A percentile compares a stretch with the other conserved stretches of the same genome.
Conservation (phyloP, 2,888 invertebrate genomes). For the Amorpha juglandis region DNA sequence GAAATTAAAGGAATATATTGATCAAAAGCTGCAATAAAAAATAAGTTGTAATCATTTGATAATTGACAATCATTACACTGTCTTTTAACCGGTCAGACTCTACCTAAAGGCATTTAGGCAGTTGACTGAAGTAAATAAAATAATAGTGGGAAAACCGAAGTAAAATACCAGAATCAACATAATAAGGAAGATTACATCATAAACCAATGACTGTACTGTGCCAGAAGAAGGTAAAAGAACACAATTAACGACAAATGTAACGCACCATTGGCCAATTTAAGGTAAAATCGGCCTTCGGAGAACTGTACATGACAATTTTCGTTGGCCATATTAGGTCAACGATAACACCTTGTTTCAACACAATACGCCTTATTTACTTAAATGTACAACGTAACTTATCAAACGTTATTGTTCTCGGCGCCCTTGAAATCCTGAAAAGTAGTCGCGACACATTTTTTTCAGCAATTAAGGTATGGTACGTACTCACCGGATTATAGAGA, state of each 20-base stretch:
- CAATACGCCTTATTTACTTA: slow-evolving; percentile 50
- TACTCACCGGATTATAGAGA: slow-evolving; percentile 75
- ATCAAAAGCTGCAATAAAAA: too few relatives aligned
- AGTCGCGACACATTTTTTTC: slow-evolving; percentile 38
- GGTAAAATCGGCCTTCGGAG: slow-evolving; percentile 39
- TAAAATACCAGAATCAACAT: background rate
- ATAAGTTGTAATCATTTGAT: too few relatives aligned
- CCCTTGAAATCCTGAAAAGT: slow-evolving; percentile 60
- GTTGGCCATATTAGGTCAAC: slow-evolving; percentile 35
- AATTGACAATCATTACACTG: too few relatives aligned
- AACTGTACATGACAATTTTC: slow-evolving; percentile 7
- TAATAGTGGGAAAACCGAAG: slow-evolving; percentile 14
- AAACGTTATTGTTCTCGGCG: slow-evolving; percentile 52
- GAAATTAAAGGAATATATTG: too few relatives aligned
- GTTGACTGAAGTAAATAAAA: background rate
- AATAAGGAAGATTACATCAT: slow-evolving; percentile 9
- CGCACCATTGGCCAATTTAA: slow-evolving; percentile 28
- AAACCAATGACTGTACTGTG: slow-evolving; percentile 31
- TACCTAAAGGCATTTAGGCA: too few relatives aligned
- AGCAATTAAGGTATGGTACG: slow-evolving; percentile 42
- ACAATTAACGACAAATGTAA: slow-evolving; percentile 27
- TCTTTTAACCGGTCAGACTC: too few relatives aligned
- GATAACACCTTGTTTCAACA: slow-evolving; percentile 38
- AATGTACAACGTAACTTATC: slow-evolving; percentile 47
- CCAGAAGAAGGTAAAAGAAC: slow-evolving; percentile 30